Base-by-base conservation (phyloP, 1,140 invertebrate species). In the Bactericera cockerelli region DNA sequence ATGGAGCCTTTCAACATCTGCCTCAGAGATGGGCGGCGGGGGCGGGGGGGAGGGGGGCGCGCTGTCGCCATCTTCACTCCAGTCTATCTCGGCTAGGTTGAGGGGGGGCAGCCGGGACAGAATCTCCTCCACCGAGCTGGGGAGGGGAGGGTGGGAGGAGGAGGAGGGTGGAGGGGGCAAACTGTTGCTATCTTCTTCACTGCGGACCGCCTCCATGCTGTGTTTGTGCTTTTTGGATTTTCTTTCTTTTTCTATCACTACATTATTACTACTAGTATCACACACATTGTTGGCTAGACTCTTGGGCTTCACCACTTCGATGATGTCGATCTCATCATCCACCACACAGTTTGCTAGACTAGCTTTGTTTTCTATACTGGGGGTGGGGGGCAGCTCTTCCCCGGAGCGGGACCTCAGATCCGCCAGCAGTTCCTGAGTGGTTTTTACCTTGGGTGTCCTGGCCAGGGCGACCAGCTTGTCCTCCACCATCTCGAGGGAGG, bases 391-490 rank as follows among this genome's bases (percentile, higher is more conserved):
- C 31, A 54, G 59, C 54, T 60, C 57, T 63, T 66, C 57, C 53
- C 63, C 57, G 42, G 69, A 67, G 56, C 80, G 75, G 59, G 81
- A 83, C 68, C 86, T 82, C 59, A 90, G 73, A 67, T 86, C 82
- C 36, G 84, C 84, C 57, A 90, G 76, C 19, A 91, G 69, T 68
- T 91, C 84, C 65, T 87, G 84, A 22, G 87, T 90, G 1, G 87
- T 91, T 75, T 89, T 90, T 1, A 90, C 77, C 74, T 88, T 81
- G 61, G 81, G 79, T 65, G 77, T 81, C 33, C 80, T 74, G 21
- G 77, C 75, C 38, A 79, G 76, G 63, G 78, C 77, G 31, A 78
- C 80, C 62, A 82, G 70, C 68, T 81, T 82, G 64, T 79, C 79
- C 63, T 79, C 81, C 28, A 83, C 74, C 61, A 77, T 75, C 56